Evolutionary conservation across 2,888 invertebrate genomes (phyloP), one percentile per base, ranked within the genome.

Genomic region (Lamellibrachia columna): DNA sequence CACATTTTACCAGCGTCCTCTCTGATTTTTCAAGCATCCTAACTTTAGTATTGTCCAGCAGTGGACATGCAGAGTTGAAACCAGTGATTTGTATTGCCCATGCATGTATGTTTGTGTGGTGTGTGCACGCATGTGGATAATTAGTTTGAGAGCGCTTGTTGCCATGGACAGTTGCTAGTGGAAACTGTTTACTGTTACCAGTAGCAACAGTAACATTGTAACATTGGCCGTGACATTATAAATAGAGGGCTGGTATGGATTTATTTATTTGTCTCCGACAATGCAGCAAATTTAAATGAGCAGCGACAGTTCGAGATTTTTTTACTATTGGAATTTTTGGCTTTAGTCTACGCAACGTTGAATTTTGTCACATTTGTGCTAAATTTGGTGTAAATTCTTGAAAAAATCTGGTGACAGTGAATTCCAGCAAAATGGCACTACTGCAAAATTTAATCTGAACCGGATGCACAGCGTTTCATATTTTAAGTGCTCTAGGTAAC

Each of bases 401-500:
- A 75, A n/a, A 75, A 75, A 75, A 75, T 15, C 75, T 22, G 22
- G 22, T 75, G 75, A 6, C 15, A 6, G 22, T n/a, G n/a, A 22
- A 75, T 75, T 75, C 75, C 75, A 75, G n/a, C 75, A 75, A n/a
- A 75, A 75, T n/a, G 22, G 75, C 75, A 75, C n/a, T 15, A n/a
- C 75, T 75, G 75, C 75, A 22, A 22, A 75, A n/a, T 75, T 55
- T n/a, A n/a, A 22, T 75, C 75, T 75, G n/a, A 75, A 75, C 75
- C 22, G 22, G 75, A 75, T 22, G 75, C 75, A 15, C 75, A 75
- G 75, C n/a, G 75, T 75, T 75, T n/a, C 75, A 22, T 22, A n/a
- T 75, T 75, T 75, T 75, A 75, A 75, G 75, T 75, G 75, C 75
- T 75, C 75, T 75, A 75, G 75, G 75, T 75, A 75, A 75, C 75